Evolutionary conservation across 2,113 vertebrate genomes (phyloP).

Genomic region (Zingel zingel): DNA sequence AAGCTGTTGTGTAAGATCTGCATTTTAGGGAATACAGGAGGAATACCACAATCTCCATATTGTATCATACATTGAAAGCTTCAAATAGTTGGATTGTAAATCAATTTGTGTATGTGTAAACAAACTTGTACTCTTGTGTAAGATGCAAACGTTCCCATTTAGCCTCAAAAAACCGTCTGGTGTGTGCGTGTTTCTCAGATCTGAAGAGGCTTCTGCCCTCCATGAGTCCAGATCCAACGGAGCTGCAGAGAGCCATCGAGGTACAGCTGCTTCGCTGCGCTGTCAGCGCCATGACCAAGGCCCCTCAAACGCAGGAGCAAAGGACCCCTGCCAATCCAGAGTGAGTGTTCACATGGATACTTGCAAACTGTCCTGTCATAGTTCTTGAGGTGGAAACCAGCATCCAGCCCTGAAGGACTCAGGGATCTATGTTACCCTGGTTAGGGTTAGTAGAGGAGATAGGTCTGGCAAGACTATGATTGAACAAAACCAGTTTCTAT

Average conservation of each 20-base stretch:
- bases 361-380: neutral
- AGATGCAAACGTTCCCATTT: neutral
- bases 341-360: conserved; percentile 82
- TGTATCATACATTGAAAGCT: too few species aligned
- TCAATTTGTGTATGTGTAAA: too few species aligned
- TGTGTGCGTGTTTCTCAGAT: conserved; percentile 80
- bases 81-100: too few species aligned
- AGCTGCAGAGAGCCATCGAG: conserved; percentile 98
- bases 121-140: too few species aligned
- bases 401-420: neutral
- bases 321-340: conserved; percentile 88
- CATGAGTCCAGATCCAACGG: conserved; percentile 94
- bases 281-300: conserved; percentile 88
- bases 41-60: too few species aligned
- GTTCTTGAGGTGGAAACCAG: neutral
- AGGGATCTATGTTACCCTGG: neutral
- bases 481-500: neutral
- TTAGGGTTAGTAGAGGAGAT: too few species aligned
- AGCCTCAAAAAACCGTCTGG: neutral
- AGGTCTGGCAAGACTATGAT: too few species aligned
- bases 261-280: conserved; percentile 95
- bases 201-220: conserved; percentile 96
- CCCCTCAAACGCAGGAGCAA: conserved; percentile 90
- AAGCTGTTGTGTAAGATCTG: too few species aligned
- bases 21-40: too few species aligned